A percentile compares a stretch with the other conserved stretches of the same genome.
Evolutionary conservation across 2,113 vertebrate genomes (phyloP).

Genomic region (Sinocyclocheilus anshuiensis): DNA sequence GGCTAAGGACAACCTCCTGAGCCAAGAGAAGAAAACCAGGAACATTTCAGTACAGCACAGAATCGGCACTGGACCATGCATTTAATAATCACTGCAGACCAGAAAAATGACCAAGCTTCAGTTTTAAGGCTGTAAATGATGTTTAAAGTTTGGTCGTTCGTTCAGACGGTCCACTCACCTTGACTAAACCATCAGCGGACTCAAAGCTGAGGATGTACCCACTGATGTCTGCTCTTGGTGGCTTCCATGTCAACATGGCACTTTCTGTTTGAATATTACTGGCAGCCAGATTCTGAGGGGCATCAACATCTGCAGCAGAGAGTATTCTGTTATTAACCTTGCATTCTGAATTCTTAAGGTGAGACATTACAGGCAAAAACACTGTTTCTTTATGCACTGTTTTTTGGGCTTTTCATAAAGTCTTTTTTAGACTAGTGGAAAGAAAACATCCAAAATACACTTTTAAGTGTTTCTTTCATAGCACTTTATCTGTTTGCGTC

Average conservation of each 20-base stretch:
- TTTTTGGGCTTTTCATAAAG: no score
- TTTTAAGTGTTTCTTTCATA: no score
- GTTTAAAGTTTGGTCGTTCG: not conserved
- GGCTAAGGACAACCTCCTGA: slow-evolving; percentile 87
- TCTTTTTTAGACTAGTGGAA: no score
- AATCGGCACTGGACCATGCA: not conserved
- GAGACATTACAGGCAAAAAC: no score
- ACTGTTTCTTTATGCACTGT: no score
- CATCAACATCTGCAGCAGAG: slow-evolving; percentile 82
- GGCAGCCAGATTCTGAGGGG: slow-evolving; percentile 84
- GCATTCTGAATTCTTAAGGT: not conserved
- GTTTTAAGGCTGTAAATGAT: not conserved
- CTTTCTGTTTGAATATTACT: slow-evolving; percentile 89
- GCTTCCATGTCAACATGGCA: slow-evolving; percentile 86
- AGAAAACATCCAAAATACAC: no score
- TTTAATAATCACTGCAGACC: not conserved
- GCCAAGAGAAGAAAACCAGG: slow-evolving; percentile 18
- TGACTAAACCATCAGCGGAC: slow-evolving; percentile 82
- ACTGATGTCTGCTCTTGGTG: slow-evolving; percentile 85
- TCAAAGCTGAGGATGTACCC: slow-evolving; percentile 90
- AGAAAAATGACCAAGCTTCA: not conserved
- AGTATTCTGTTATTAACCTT: slow-evolving; percentile 10
- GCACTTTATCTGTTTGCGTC: no score
- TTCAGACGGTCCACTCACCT: slow-evolving; percentile 72
- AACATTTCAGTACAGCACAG: not conserved